Evolutionary conservation across 2,797 vertebrate genomes (phyloP).

Genomic region (Podarcis lilfordi): DNA sequence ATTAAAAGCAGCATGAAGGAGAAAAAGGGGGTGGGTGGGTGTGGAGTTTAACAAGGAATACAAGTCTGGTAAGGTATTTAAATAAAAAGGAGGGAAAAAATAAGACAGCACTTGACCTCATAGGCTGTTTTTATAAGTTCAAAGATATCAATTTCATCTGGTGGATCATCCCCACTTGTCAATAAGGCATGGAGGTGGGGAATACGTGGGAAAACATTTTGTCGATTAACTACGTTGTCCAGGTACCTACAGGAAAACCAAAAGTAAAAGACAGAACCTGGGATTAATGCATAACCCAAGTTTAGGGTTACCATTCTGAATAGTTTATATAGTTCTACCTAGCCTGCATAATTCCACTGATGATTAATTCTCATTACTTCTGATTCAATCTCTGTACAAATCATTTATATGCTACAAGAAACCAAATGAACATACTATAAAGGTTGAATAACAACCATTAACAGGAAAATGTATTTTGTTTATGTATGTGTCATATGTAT

Average conservation of each 20-base stretch:
- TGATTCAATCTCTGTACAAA: no score
- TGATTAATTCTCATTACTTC: background rate
- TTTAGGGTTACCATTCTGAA: background rate
- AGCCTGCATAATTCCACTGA: constrained; percentile 6
- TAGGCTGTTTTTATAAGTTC: constrained; percentile 93
- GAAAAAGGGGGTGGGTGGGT: no score
- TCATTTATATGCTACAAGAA: background rate
- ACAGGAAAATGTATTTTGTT: background rate
- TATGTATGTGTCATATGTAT: background rate
- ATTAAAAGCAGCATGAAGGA: background rate
- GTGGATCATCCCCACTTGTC: constrained; percentile 89
- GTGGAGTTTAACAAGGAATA: background rate
- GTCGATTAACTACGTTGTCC: constrained; percentile 93
- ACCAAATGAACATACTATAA: background rate
- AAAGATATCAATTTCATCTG: constrained; percentile 90
- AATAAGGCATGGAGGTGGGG: constrained; percentile 91
- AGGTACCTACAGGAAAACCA: constrained; percentile 82
- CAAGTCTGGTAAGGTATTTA: background rate
- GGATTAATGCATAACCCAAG: constrained; percentile 19
- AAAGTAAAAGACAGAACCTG: constrained; percentile 34
- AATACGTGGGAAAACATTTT: constrained; percentile 87
- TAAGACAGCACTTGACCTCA: constrained; percentile 80
- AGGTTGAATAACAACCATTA: background rate
- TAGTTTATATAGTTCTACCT: background rate
- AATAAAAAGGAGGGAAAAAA: constrained; percentile 11